A percentile compares a stretch with the other conserved stretches of the same genome.
Conservation (phyloP, 1,140 invertebrate species). For the Lethrus apterus region DNA sequence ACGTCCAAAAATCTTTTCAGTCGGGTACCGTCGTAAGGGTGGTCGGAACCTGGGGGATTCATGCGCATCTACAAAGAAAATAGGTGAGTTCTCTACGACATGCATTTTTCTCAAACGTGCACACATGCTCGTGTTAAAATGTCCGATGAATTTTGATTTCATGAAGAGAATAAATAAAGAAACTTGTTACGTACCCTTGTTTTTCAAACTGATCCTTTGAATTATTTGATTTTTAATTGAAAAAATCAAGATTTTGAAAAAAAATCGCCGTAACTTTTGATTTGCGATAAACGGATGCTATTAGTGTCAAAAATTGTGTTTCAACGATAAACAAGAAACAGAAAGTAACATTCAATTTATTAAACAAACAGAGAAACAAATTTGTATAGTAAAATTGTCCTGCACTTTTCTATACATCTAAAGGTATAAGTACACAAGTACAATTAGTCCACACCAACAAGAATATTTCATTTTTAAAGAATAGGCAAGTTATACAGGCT, state of each 20-base stretch:
- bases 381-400: too few species aligned
- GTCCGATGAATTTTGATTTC: constrained; percentile 5
- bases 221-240: not conserved
- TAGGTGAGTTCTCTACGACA: constrained; percentile 11
- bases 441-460: too few species aligned
- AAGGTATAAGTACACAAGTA: too few species aligned
- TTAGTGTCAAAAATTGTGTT: too few species aligned
- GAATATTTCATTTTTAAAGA: too few species aligned
- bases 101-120: constrained; percentile 3
- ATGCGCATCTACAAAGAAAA: constrained; percentile 52
- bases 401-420: too few species aligned
- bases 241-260: not conserved
- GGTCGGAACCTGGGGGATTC: constrained; percentile 54
- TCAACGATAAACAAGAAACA: too few species aligned
- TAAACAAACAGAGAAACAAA: too few species aligned
- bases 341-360: too few species aligned
- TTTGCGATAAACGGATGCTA: not conserved
- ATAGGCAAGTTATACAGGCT: too few species aligned
- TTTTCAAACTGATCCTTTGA: constrained; percentile 4
- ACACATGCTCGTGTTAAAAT: constrained; percentile 6
- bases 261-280: not conserved
- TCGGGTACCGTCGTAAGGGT: constrained; percentile 45
- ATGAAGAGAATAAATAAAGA: not conserved
- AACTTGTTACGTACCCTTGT: not conserved
- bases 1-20: constrained; percentile 44